Evolutionary conservation across 2,113 vertebrate species (phyloP).

Genomic region (Oostethus manadensis): DNA sequence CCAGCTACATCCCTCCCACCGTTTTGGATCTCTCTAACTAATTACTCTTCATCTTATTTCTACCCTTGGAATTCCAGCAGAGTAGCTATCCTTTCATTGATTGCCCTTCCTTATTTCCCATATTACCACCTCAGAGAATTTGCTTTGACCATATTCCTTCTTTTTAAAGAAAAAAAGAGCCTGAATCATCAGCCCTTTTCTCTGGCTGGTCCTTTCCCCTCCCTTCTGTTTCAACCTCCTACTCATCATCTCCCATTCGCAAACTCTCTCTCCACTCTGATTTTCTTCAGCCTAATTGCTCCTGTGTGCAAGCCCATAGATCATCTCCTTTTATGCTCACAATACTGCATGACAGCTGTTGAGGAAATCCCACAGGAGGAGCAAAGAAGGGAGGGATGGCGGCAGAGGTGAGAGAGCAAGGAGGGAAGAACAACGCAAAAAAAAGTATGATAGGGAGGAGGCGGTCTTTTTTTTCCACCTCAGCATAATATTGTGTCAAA

Average conservation of each 20-base stretch:
- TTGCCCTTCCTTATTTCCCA: constrained; percentile 11
- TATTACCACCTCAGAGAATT: constrained; percentile 10
- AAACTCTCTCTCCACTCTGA: constrained; percentile 15
- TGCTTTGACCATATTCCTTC: constrained; percentile 8
- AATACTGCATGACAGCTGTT: constrained; percentile 51
- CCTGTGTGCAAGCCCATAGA: constrained; percentile 45
- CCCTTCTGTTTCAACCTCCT: background rate
- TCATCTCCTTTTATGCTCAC: constrained; percentile 55
- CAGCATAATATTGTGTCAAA: too few species aligned
- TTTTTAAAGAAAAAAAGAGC: constrained; percentile 19
- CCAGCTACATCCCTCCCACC: constrained; percentile 36
- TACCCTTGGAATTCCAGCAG: constrained; percentile 32
- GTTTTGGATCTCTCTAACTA: constrained; percentile 40
- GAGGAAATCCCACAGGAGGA: constrained; percentile 42
- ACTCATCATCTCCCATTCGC: background rate
- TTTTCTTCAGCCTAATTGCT: constrained; percentile 55
- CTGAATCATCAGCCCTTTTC: constrained; percentile 17
- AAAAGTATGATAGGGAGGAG: background rate
- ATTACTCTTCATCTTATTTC: constrained; percentile 50
- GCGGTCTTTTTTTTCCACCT: background rate
- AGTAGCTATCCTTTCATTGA: constrained; percentile 20
- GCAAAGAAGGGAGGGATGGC: constrained; percentile 5
- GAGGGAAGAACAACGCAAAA: constrained; percentile 11
- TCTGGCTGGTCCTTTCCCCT: background rate
- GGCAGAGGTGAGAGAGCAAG: constrained; percentile 1